A percentile compares a stretch with the other conserved stretches of the same genome.
Evolutionary conservation across 2,113 vertebrate species (phyloP).

Genomic region (Grammomys surdaster): DNA sequence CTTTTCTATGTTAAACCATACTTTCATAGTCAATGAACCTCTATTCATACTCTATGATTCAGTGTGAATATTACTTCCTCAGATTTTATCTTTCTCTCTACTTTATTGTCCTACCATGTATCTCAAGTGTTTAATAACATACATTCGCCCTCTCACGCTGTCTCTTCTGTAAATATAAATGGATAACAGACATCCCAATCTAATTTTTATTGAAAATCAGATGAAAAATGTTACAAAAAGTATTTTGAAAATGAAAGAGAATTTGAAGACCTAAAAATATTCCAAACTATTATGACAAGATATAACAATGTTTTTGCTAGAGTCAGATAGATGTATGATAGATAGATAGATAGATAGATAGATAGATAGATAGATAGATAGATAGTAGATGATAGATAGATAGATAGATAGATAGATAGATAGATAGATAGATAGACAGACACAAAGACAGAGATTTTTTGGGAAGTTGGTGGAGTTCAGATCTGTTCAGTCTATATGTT

Average conservation of each 20-base stretch:
- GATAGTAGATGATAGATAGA: no score
- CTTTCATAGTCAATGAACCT: not conserved
- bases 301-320: conserved; percentile 47
- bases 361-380: not conserved
- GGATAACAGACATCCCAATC: not conserved
- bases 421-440: not conserved
- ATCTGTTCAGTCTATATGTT: conserved; percentile 33
- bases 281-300: not conserved
- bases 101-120: not conserved
- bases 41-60: not conserved
- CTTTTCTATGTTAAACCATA: not conserved
- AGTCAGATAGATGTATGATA: not conserved
- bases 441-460: not conserved
- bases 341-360: not conserved
- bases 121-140: not conserved
- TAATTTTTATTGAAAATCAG: not conserved
- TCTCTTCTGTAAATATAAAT: not conserved
- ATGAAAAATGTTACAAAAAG: conserved; percentile 20
- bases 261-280: not conserved
- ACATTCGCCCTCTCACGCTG: not conserved
- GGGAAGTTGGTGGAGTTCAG: not conserved
- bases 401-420: not conserved
- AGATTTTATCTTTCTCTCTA: not conserved
- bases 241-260: not conserved
- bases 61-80: not conserved